Conservation (phyloP, 92 coral and sea anemone genomes). For the Zoanthus gigantus region DNA sequence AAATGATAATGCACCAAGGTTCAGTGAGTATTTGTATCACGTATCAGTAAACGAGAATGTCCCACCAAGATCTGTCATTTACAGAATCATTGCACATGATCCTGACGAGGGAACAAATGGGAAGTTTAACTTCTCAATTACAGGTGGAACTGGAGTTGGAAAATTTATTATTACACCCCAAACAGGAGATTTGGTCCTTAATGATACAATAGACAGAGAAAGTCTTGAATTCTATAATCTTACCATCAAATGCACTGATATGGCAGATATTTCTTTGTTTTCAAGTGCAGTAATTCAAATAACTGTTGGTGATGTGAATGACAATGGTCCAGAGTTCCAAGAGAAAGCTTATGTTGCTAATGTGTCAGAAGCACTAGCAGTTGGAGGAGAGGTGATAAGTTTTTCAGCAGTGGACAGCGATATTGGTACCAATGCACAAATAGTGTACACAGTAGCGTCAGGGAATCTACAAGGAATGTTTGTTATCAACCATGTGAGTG, state of each 20-base stretch:
- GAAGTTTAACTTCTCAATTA: constrained; percentile 70
- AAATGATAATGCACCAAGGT: constrained; percentile 87
- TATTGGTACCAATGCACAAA: constrained; percentile 78
- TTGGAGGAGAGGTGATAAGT: constrained; percentile 66
- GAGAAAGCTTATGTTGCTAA: constrained; percentile 34
- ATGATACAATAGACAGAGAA: constrained; percentile 80
- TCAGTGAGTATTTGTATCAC: constrained; percentile 70
- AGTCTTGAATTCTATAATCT: constrained; percentile 69
- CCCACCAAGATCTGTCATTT: constrained; percentile 70
- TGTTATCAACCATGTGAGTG: constrained; percentile 81
- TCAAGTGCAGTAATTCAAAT: constrained; percentile 75
- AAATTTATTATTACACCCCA: constrained; percentile 63
- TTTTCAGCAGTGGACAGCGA: constrained; percentile 86
- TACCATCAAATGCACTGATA: constrained; percentile 83
- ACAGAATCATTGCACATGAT: constrained; percentile 76
- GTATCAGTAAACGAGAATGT: constrained; percentile 78
- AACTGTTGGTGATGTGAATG: constrained; percentile 83
- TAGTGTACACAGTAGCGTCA: constrained; percentile 80
- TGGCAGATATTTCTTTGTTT: constrained; percentile 55
- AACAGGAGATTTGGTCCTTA: constrained; percentile 77
- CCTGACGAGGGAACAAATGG: constrained; percentile 84
- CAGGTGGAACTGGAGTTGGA: constrained; percentile 65
- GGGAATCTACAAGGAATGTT: constrained; percentile 91
- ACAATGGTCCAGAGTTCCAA: constrained; percentile 80
- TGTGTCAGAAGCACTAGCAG: constrained; percentile 64